Percentiles rank a stretch among this genome's conserved stretches.
These are phyloP conservation scores for Eudasyphora cyanicolor DNA, from an alignment of 2,888 invertebrate genomes.

Conservation along the genomic window DNA sequence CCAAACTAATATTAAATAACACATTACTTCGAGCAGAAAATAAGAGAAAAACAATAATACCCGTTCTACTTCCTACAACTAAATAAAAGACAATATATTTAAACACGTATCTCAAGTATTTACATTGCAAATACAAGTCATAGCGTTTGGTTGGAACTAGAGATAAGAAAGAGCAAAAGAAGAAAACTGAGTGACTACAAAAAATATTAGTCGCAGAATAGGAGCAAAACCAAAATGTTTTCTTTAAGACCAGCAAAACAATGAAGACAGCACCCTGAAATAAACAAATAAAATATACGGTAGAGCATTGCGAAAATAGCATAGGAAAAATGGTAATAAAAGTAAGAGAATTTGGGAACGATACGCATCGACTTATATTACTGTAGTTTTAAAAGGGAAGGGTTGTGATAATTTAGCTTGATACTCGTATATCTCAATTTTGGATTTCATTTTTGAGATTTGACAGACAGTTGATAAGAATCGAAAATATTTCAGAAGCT, in stretches of 20 bases:
- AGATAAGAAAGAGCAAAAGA: constrained; percentile 10
- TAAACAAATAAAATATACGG: constrained; percentile 27
- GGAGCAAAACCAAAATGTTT: background rate
- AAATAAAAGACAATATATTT: constrained; percentile 34
- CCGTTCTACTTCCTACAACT: constrained; percentile 2
- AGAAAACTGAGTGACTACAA: constrained; percentile 37
- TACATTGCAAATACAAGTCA: constrained; percentile 25
- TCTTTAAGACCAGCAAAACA: constrained; percentile 20
- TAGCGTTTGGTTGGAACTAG: constrained; percentile 24
- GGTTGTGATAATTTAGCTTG: too few species aligned
- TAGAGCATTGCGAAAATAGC: constrained; percentile 36
- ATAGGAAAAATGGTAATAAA: constrained; percentile 10
- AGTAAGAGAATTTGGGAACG: background rate
- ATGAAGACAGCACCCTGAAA: constrained; percentile 8
- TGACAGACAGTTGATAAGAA: too few species aligned
- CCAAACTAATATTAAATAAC: constrained; percentile 5
- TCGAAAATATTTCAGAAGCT: too few species aligned
- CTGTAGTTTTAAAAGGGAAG: too few species aligned
- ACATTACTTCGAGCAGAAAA: background rate
- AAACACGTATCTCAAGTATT: constrained; percentile 44
- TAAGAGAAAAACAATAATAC: constrained; percentile 7
- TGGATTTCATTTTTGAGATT: too few species aligned
- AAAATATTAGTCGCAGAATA: background rate
- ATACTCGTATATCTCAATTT: too few species aligned
- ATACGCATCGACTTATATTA: background rate